A percentile compares a stretch with the other conserved stretches of the same genome.
Evolutionary conservation across 2,113 vertebrate species (phyloP).

Genomic region (Dunckerocampus dactyliophorus): DNA sequence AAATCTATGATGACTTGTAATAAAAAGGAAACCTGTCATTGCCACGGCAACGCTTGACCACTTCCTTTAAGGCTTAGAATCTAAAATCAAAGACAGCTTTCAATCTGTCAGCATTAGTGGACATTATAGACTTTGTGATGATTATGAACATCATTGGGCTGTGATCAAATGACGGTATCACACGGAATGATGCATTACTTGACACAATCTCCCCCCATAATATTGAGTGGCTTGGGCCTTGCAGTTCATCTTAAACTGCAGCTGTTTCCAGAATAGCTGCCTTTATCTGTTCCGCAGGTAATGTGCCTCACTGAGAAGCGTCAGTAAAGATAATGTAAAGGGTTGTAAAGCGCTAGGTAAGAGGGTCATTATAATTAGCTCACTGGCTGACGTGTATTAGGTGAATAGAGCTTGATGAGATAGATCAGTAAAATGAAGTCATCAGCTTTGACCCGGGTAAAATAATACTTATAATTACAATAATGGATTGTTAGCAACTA

Average conservation of each 20-base stretch:
- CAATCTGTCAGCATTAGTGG: neutral
- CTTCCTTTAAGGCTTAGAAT: neutral
- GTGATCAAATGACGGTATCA: conserved; percentile 32
- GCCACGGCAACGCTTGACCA: neutral
- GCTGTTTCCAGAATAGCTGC: conserved; percentile 44
- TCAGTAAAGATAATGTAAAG: conserved; percentile 61
- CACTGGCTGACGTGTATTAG: conserved; percentile 17
- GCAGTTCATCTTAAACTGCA: conserved; percentile 12
- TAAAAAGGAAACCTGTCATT: neutral
- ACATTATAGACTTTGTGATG: conserved; percentile 1
- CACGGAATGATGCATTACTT: conserved; percentile 22
- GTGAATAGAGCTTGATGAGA: conserved; percentile 24
- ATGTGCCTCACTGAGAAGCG: conserved; percentile 46
- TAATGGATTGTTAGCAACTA: neutral
- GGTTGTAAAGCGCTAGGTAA: conserved; percentile 46
- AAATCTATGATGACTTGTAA: too few species aligned
- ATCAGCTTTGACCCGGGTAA: neutral
- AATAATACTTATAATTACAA: neutral
- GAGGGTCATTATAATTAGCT: conserved; percentile 63
- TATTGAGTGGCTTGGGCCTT: conserved; percentile 15
- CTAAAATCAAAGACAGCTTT: neutral
- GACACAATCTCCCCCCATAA: conserved; percentile 26
- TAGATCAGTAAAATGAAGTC: conserved; percentile 9
- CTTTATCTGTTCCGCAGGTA: conserved; percentile 46
- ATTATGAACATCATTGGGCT: conserved; percentile 21